A percentile compares a stretch with the other conserved stretches of the same genome.
Evolutionary conservation across 2,113 vertebrate species (phyloP).

Genomic region (Rhinolophus ferrumequinum): DNA sequence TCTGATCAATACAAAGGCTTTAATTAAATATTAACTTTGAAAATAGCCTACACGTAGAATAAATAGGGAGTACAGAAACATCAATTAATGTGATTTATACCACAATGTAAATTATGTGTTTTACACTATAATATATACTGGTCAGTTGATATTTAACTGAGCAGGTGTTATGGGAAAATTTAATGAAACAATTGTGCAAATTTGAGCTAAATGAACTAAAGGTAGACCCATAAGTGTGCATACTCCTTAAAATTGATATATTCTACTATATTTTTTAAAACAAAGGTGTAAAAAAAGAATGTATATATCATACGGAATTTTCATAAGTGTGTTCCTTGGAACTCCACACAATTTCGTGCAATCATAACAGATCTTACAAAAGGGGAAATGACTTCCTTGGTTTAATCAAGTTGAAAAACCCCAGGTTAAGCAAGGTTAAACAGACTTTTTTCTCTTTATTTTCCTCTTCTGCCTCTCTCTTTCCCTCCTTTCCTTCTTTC

Average conservation of each 20-base stretch:
- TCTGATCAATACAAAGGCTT: neutral
- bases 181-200: neutral
- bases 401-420: slow-evolving; percentile 34
- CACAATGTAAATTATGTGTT: slow-evolving; percentile 10
- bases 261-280: neutral
- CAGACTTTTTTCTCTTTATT: neutral
- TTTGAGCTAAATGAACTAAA: neutral
- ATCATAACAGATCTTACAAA: neutral
- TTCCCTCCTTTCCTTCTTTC: rapidly evolving
- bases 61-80: slow-evolving; percentile 30
- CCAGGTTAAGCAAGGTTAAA: neutral
- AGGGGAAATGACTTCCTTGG: neutral
- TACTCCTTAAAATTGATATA: neutral
- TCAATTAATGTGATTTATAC: slow-evolving; percentile 23
- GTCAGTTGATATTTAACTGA: slow-evolving; percentile 44
- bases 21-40: slow-evolving; percentile 54
- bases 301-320: neutral
- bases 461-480: neutral
- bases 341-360: neutral
- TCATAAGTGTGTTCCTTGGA: neutral
- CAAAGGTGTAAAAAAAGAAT: neutral
- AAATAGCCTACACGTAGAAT: slow-evolving; percentile 24
- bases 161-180: slow-evolving; percentile 17
- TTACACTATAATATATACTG: slow-evolving; percentile 16
- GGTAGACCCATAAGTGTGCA: neutral